A percentile compares a stretch with the other conserved stretches of the same genome.
phyloP scores from a whole-genome alignment of 2,888 invertebrate species.

The Linnaemya tessellans region DNA sequence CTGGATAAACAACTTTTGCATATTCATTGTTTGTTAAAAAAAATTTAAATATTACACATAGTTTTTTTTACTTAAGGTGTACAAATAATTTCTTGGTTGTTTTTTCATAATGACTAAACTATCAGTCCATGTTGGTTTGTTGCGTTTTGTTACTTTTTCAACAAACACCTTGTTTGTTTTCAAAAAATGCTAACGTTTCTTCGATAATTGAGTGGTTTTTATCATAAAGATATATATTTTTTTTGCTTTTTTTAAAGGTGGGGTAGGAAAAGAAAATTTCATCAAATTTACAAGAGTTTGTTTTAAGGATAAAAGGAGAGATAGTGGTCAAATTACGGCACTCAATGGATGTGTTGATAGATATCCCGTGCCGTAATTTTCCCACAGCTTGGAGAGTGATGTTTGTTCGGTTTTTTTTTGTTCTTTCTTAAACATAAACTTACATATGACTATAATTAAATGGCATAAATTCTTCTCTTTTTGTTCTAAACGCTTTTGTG shows the following conservation, averaged over 20 bases:
- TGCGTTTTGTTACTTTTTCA: slow-evolving; percentile 58
- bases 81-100: slow-evolving; percentile 45
- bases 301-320: background rate
- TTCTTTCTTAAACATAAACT: slow-evolving; percentile 42
- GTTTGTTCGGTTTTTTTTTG: slow-evolving; percentile 11
- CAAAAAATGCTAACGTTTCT: slow-evolving; percentile 66
- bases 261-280: slow-evolving; percentile 15
- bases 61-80: slow-evolving; percentile 27
- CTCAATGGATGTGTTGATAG: background rate
- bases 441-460: slow-evolving; percentile 70
- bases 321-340: background rate
- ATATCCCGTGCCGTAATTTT: background rate
- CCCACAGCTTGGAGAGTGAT: slow-evolving; percentile 8
- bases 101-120: slow-evolving; percentile 66
- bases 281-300: slow-evolving; percentile 49
- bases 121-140: slow-evolving; percentile 72
- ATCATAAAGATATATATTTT: slow-evolving; percentile 39
- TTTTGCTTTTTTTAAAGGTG: slow-evolving; percentile 40
- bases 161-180: slow-evolving; percentile 59
- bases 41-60: slow-evolving; percentile 63
- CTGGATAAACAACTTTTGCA: background rate
- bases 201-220: slow-evolving; percentile 65
- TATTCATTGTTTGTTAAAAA: slow-evolving; percentile 36
- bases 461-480: slow-evolving; percentile 70
- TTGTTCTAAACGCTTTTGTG: slow-evolving; percentile 38